A percentile compares a stretch with the other conserved stretches of the same genome.
Conservation (phyloP, 2,797 vertebrate species). For the Takifugu ocellatus region DNA sequence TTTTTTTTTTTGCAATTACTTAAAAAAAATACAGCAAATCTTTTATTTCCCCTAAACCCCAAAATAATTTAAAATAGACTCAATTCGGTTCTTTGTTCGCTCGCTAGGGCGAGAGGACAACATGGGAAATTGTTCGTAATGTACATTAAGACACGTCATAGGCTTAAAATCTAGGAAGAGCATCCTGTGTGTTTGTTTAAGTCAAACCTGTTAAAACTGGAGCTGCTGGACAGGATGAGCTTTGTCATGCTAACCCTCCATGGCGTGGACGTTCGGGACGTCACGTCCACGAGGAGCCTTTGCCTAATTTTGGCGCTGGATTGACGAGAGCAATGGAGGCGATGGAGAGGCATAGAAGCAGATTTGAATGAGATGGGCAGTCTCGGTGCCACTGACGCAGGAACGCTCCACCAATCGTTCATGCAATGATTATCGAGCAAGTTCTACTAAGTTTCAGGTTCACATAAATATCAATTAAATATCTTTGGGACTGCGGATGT, state of each 20-base stretch:
- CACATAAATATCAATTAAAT: too few species aligned
- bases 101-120: constrained; percentile 1
- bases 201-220: constrained; percentile 23
- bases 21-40: constrained; percentile 20
- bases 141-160: constrained; percentile 42
- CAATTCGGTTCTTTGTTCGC: constrained; percentile 30
- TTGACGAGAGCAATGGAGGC: too few species aligned
- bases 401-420: constrained; percentile 7
- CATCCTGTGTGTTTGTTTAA: constrained; percentile 15
- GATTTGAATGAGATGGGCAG: too few species aligned
- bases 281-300: not conserved
- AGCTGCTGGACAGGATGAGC: constrained; percentile 11
- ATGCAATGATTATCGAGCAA: too few species aligned
- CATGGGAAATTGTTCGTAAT: constrained; percentile 24
- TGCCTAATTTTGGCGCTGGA: not conserved
- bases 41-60: not conserved
- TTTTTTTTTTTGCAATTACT: constrained; percentile 7
- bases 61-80: too few species aligned
- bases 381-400: not conserved
- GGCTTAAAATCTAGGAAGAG: constrained; percentile 21
- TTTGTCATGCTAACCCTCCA: constrained; percentile 3
- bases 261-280: not conserved
- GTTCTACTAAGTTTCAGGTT: too few species aligned
- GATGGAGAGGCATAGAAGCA: too few species aligned
- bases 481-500: too few species aligned